phyloP scores from a whole-genome alignment of 2,113 vertebrate species.

The human region GRCh38 chr9:135076501-135077000 shows the following conservation, averaged over 20 bases:
- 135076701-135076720: not conserved
- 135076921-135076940: not conserved
- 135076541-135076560: not conserved
- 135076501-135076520: constrained; percentile 63
- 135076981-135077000: fast-evolving
- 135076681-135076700: not conserved
- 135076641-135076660: constrained; percentile 83
- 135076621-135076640: not conserved
- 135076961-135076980: fast-evolving
- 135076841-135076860: not conserved
- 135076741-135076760: not conserved
- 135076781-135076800: not conserved
- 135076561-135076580: not conserved
- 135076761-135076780: not conserved
- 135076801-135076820: not conserved
- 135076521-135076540: not conserved
- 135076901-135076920: constrained; percentile 9
- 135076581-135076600: not conserved
- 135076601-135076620: not conserved
- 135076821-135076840: constrained; percentile 52
- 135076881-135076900: constrained; percentile 8
- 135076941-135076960: not conserved
- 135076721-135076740: not conserved
- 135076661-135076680: constrained; percentile 47
- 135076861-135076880: not conserved